phyloP scores from a whole-genome alignment of 2,113 vertebrate genomes.

The Odontesthes bonariensis region DNA sequence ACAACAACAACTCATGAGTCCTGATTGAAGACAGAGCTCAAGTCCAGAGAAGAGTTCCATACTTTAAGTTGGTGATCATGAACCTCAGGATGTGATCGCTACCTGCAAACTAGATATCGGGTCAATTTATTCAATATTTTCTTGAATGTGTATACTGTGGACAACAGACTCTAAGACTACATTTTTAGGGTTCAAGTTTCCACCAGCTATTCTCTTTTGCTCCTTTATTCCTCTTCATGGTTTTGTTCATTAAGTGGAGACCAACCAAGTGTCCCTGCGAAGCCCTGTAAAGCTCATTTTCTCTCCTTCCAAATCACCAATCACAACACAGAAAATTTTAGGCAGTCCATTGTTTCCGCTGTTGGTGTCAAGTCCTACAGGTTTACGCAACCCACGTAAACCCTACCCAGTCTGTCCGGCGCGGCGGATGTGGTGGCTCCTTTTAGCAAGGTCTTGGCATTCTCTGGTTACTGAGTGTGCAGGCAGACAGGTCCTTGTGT shows the following conservation, averaged over 20 bases:
- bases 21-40: not conserved
- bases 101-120: not conserved
- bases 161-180: not conserved
- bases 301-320: conserved; percentile 33
- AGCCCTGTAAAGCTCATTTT: conserved; percentile 18
- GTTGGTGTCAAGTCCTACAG: conserved; percentile 25
- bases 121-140: not conserved
- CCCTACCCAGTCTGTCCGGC: not conserved
- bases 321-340: conserved; percentile 38
- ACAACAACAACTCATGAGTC: conserved; percentile 1
- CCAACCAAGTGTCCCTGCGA: conserved; percentile 12
- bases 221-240: conserved; percentile 17
- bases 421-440: conserved; percentile 58
- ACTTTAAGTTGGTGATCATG: not conserved
- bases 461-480: conserved; percentile 69
- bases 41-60: conserved; percentile 17
- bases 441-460: conserved; percentile 60
- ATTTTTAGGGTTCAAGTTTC: not conserved
- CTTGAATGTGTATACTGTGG: conserved; percentile 3
- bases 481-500: conserved; percentile 60
- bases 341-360: conserved; percentile 39
- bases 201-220: not conserved
- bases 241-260: conserved; percentile 19
- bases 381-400: conserved; percentile 43
- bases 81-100: not conserved